Conservation (phyloP, 35 echinoderm and acorn worm species). For the Heliocidaris tuberculata region DNA sequence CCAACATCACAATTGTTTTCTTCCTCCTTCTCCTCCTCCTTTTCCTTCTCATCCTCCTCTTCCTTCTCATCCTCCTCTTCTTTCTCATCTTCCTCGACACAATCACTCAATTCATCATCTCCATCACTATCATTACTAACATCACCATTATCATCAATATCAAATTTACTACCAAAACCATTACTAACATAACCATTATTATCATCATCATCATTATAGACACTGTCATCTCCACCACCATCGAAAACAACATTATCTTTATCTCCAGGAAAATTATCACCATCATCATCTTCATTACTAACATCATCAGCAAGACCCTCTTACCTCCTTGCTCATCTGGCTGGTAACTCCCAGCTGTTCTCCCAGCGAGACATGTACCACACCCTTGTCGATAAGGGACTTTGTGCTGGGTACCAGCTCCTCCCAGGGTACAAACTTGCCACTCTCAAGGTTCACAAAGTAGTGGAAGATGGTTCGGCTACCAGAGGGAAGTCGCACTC, state of each 20-base stretch:
- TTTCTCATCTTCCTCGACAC: too few species aligned
- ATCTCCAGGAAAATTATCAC: neutral
- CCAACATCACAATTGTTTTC: too few species aligned
- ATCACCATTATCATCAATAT: neutral
- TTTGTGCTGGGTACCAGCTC: slow-evolving; percentile 95
- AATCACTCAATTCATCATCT: neutral
- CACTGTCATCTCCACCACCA: too few species aligned
- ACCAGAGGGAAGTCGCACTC: slow-evolving; percentile 91
- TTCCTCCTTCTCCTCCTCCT: too few species aligned
- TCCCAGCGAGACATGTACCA: slow-evolving; percentile 81
- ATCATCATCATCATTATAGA: too few species aligned
- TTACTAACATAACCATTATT: too few species aligned
- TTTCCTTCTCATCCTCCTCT: too few species aligned
- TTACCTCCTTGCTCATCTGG: slow-evolving; percentile 77
- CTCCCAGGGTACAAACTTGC: slow-evolving; percentile 99
- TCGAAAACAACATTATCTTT: too few species aligned
- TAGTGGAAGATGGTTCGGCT: slow-evolving; percentile 98
- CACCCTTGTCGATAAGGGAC: slow-evolving; percentile 97
- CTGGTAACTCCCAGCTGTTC: slow-evolving; percentile 95
- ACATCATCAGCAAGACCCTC: neutral
- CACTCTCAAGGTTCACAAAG: slow-evolving; percentile 94
- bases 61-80: too few species aligned
- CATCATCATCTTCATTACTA: neutral
- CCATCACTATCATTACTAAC: neutral
- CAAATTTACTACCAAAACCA: too few species aligned